Evolutionary conservation across 2,113 vertebrate genomes (phyloP).

Genomic region (Muntiacus reevesi): DNA sequence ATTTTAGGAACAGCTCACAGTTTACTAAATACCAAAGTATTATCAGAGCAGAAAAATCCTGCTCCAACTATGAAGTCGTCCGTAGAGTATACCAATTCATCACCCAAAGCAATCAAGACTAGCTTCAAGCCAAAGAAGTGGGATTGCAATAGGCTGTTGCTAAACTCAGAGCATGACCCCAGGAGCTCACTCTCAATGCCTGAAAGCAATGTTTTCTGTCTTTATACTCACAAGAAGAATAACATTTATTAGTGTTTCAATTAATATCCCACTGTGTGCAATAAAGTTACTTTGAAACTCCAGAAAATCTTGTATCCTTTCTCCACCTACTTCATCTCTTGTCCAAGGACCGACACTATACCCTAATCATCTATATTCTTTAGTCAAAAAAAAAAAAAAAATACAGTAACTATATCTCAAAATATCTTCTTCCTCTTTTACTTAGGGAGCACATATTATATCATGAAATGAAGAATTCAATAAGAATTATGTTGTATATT

Average conservation of each 20-base stretch:
- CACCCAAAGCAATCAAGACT: not conserved
- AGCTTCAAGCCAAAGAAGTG: not conserved
- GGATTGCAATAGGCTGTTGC: not conserved
- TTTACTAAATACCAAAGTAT: conserved; percentile 27
- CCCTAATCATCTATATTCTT: not conserved
- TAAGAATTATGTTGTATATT: not conserved
- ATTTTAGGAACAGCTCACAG: conserved; percentile 15
- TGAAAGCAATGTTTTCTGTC: not conserved
- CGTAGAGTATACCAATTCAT: not conserved
- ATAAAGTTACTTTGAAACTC: not conserved
- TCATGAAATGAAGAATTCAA: not conserved
- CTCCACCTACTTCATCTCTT: not conserved
- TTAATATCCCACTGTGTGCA: not conserved
- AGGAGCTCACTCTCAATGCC: not conserved
- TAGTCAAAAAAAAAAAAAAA: not conserved
- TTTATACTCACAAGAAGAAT: not conserved
- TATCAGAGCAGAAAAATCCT: not conserved
- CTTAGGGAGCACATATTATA: not conserved
- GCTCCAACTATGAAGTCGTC: conserved; percentile 39
- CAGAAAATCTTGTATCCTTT: not conserved
- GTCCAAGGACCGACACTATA: not conserved
- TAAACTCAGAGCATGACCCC: not conserved
- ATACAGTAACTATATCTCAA: not conserved
- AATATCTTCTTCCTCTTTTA: not conserved
- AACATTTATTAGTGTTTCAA: not conserved